These are phyloP conservation scores for Spisula solida DNA, from an alignment of 2,888 invertebrate species.

Conservation along the genomic window DNA sequence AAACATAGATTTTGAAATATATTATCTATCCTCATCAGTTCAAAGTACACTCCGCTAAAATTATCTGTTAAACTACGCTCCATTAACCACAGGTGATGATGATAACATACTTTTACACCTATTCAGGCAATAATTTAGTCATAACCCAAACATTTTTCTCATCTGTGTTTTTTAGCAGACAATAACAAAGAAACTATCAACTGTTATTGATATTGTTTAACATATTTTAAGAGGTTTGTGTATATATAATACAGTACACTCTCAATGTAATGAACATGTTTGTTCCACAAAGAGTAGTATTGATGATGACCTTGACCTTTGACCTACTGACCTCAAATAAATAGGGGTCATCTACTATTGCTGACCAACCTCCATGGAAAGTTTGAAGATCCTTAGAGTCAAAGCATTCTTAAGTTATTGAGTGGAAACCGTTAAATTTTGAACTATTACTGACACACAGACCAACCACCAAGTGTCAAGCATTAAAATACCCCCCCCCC, in stretches of 20 bases:
- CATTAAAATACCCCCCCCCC: too few species aligned
- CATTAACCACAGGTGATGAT: slow-evolving; percentile 44
- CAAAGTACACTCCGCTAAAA: slow-evolving; percentile 31
- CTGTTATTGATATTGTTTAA: not conserved
- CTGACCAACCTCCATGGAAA: too few species aligned
- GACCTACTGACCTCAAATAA: not conserved
- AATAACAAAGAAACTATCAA: slow-evolving; percentile 9
- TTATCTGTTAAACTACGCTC: slow-evolving; percentile 32
- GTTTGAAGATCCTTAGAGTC: too few species aligned
- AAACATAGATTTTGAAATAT: slow-evolving; percentile 31
- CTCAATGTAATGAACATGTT: too few species aligned
- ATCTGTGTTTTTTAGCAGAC: not conserved
- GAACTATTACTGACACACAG: too few species aligned
- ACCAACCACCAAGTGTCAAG: too few species aligned
- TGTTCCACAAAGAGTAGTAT: too few species aligned
- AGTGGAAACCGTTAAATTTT: too few species aligned
- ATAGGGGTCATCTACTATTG: too few species aligned
- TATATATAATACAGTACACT: not conserved
- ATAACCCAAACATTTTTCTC: slow-evolving; percentile 29
- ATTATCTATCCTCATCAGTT: slow-evolving; percentile 21
- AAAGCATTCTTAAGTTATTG: too few species aligned
- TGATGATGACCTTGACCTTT: not conserved
- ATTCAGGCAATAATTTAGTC: slow-evolving; percentile 26
- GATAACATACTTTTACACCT: slow-evolving; percentile 35
- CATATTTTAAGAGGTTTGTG: not conserved